These are phyloP conservation scores for Eristalinus aeneus DNA, from an alignment of 2,888 invertebrate species.

Conservation along the genomic window DNA sequence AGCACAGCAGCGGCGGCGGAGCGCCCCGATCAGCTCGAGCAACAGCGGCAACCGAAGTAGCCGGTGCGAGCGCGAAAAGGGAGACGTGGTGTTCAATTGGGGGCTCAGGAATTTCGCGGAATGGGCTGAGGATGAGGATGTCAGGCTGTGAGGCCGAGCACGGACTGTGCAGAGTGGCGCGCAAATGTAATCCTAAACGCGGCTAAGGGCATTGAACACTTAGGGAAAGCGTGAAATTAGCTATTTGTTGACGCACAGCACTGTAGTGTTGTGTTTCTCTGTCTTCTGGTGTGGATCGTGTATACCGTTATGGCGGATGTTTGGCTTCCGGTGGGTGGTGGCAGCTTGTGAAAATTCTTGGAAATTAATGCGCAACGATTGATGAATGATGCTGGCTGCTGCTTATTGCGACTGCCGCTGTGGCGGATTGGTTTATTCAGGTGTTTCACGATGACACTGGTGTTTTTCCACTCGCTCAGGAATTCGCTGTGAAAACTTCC, in stretches of 20 bases:
- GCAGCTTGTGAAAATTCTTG: conserved; percentile 50
- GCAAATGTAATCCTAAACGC: conserved; percentile 59
- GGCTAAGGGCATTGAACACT: conserved; percentile 67
- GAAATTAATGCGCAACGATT: conserved; percentile 45
- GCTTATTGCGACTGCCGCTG: background rate
- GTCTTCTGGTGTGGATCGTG: conserved; percentile 1
- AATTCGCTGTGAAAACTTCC: conserved; percentile 57
- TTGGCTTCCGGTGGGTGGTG: conserved; percentile 65
- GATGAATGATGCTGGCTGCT: conserved; percentile 46
- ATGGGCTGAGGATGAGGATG: conserved; percentile 39
- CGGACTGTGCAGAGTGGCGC: conserved; percentile 18
- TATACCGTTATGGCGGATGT: conserved; percentile 60
- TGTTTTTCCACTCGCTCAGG: conserved; percentile 34
- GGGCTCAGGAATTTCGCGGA: conserved; percentile 63
- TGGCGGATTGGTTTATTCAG: conserved; percentile 57
- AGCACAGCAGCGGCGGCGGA: background rate
- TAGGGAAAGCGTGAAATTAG: conserved; percentile 25
- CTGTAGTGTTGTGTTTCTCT: background rate
- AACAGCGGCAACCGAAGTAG: background rate
- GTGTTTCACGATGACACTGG: conserved; percentile 49
- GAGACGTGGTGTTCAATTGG: conserved; percentile 29
- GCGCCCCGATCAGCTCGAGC: background rate
- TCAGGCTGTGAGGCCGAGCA: background rate
- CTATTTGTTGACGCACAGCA: conserved; percentile 1
- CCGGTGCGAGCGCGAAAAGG: conserved; percentile 6